Percentiles rank a stretch among this genome's conserved stretches.
phyloP scores from a whole-genome alignment of 2,888 invertebrate species.

The Leuctra nigra region DNA sequence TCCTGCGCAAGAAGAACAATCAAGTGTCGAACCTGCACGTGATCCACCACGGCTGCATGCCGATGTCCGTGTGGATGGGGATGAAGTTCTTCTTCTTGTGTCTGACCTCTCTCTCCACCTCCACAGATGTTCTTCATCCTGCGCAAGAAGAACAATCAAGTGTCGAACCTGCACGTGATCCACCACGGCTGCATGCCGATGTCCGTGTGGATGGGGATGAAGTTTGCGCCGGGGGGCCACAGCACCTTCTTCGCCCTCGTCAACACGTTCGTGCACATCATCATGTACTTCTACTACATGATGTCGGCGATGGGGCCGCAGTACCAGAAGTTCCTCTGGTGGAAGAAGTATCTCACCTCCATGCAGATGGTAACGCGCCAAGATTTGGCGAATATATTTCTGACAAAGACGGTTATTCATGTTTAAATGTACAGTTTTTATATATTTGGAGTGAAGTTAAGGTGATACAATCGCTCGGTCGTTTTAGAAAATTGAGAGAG shows the following conservation, averaged over 20 bases:
- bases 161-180: constrained; percentile 90
- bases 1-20: constrained; percentile 87
- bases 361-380: constrained; percentile 95
- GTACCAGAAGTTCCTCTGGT: constrained; percentile 93
- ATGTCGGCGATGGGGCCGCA: constrained; percentile 88
- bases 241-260: constrained; percentile 93
- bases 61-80: constrained; percentile 93
- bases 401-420: no score
- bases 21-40: constrained; percentile 93
- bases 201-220: constrained; percentile 92
- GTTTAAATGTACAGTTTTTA: no score
- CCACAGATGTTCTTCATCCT: constrained; percentile 83
- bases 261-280: constrained; percentile 91
- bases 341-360: constrained; percentile 93
- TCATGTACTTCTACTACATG: constrained; percentile 98
- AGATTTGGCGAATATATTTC: no score
- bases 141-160: constrained; percentile 90
- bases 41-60: constrained; percentile 96
- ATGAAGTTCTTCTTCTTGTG: no score
- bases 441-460: no score
- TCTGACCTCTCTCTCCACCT: no score
- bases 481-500: no score
- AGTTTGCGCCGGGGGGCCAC: constrained; percentile 94
- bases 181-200: constrained; percentile 97
- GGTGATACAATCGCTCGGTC: no score